Conservation (phyloP, 2,888 invertebrate genomes). For the Rotaria magnacalcarata region DNA sequence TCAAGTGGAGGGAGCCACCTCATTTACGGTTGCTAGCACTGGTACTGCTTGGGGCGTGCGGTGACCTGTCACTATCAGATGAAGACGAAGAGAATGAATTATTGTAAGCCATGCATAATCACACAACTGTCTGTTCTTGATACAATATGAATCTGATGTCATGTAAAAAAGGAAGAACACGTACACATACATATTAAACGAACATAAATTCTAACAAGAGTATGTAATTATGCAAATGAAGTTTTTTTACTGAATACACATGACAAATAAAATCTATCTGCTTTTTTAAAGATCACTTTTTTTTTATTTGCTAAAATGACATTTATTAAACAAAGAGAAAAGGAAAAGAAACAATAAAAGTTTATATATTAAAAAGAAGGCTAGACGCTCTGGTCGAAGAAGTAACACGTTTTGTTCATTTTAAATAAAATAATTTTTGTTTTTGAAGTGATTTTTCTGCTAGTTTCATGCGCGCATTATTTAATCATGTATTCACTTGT, state of each 20-base stretch:
- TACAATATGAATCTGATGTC: neutral
- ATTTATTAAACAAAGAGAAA: neutral
- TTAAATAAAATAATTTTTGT: neutral
- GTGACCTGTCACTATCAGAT: constrained; percentile 22
- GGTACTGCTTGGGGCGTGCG: neutral
- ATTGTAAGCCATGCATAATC: constrained; percentile 11
- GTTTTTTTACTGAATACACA: neutral
- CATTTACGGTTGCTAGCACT: constrained; percentile 13
- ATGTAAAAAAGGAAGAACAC: neutral
- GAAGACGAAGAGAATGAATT: constrained; percentile 7
- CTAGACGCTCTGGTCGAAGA: neutral
- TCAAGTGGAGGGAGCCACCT: constrained; percentile 29
- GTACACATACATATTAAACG: neutral
- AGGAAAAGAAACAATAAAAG: neutral
- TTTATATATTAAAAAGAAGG: neutral
- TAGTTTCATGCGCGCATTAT: neutral
- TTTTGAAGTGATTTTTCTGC: neutral
- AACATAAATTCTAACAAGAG: neutral
- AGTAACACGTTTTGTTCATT: neutral
- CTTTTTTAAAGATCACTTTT: neutral
- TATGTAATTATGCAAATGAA: neutral
- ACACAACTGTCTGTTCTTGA: neutral
- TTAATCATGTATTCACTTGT: neutral
- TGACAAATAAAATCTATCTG: neutral
- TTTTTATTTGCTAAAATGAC: too few relatives aligned